Base-by-base conservation (phyloP, 2,888 invertebrate species). In the Falcaria lacertinaria region DNA sequence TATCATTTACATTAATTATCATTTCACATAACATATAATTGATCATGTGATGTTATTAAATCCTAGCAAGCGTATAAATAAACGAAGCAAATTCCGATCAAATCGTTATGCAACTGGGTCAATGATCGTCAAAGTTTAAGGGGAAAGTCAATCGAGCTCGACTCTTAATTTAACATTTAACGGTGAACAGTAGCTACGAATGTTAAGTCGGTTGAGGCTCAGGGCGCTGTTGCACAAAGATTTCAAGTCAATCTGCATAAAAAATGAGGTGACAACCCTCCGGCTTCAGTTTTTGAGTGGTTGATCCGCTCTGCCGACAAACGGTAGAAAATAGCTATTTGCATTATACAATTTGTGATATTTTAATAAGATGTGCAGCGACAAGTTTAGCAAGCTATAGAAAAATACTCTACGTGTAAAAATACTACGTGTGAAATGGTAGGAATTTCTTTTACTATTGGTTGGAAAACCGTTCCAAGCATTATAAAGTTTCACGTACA, bases 231-330 rank as follows among this genome's bases (percentile, higher is more conserved):
- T 69, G 60, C 64, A 61, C 65, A 69, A 77, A 75, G 65, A 74
- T 76, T 53, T 48, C 46, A 62, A 69, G 68, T 72, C 53, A 75
- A 80, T 74, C 67, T 78, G 66, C 73, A 74, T 80, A 74, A 77
- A 78, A 75, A 73, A 78, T 71, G 47, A 74, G 71, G 62, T 61
- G 69, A 65, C 67, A 71, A 51, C 66, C 62, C 63, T 45, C 50
- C 50, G 44, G 36, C 34, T 50, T 42, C 44, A 54, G 64, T 65
- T 56, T 64, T 70, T 64, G 54, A 65, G 54, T 56, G 54, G 48
- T 52, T 62, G 74, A 76, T 68, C 66, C 61, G 52, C 58, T 73
- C 74, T 65, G 57, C 57, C 56, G 52, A 56, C 51, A 57, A 61
- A 61, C 58, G 60, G 48, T 49, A 34, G 44, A 48, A 54, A 51